Conservation (phyloP, 2,113 vertebrate genomes). For the Rynchops niger region DNA sequence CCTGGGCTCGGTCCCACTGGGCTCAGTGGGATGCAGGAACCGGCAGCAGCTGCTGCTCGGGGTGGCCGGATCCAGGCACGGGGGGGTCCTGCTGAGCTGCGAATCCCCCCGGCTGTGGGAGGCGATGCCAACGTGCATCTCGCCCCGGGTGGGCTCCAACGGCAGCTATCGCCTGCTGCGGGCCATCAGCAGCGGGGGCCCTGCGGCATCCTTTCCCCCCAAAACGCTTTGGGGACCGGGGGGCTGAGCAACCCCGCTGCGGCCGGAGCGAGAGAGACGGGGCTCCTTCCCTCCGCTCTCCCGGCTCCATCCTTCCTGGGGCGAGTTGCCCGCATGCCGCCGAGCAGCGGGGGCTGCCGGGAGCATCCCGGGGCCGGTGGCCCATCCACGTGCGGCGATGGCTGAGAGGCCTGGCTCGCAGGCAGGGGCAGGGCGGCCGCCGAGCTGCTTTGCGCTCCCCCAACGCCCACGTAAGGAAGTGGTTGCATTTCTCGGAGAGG, state of each 20-base stretch:
- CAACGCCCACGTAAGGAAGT: constrained; percentile 83
- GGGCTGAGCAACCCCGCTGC: neutral
- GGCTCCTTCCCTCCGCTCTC: neutral
- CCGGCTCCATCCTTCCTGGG: neutral
- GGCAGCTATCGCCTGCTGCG: neutral
- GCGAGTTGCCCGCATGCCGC: neutral
- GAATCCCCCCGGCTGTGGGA: neutral
- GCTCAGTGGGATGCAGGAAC: neutral
- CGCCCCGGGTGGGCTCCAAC: neutral
- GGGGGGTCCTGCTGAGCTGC: neutral
- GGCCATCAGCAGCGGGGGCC: neutral
- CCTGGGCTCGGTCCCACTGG: neutral
- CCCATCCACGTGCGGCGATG: neutral
- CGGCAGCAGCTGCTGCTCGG: neutral
- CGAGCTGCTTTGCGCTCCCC: constrained; percentile 34
- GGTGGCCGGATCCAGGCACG: neutral
- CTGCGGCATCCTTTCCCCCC: neutral
- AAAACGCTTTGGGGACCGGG: accelerated
- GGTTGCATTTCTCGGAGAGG: constrained; percentile 75
- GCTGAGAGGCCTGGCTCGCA: neutral
- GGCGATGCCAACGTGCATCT: neutral
- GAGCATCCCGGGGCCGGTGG: neutral
- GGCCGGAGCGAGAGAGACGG: accelerated
- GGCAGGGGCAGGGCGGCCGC: constrained; percentile 36
- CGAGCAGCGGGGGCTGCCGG: neutral